These are phyloP conservation scores for Drosophila suzukii DNA, from an alignment of 1,140 invertebrate species.

Conservation along the genomic window DNA sequence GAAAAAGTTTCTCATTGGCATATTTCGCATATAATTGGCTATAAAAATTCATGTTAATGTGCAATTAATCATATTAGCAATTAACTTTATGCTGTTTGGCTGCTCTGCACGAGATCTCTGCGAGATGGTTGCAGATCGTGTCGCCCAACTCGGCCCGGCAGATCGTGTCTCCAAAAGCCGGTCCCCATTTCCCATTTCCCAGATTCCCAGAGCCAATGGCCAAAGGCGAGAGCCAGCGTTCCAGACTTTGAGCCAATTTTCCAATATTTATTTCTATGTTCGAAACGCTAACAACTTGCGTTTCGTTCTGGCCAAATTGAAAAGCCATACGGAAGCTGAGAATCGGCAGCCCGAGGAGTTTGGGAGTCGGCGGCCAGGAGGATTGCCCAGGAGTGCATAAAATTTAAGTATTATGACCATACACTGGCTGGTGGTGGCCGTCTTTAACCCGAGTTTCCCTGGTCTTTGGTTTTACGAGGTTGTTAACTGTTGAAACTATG, in stretches of 20 bases:
- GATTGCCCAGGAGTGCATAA: slow-evolving; percentile 63
- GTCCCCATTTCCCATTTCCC: slow-evolving; percentile 49
- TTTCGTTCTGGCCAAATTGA: slow-evolving; percentile 68
- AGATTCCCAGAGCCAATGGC: slow-evolving; percentile 37
- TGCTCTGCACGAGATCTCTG: slow-evolving; percentile 73
- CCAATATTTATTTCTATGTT: slow-evolving; percentile 78
- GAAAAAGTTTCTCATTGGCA: slow-evolving; percentile 67
- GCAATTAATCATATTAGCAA: slow-evolving; percentile 84
- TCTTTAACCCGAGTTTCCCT: slow-evolving; percentile 5
- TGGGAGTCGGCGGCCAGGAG: slow-evolving; percentile 15
- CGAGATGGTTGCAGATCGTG: slow-evolving; percentile 57
- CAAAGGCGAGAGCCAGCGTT: slow-evolving; percentile 5
- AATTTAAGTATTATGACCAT: slow-evolving; percentile 77
- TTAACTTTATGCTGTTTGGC: slow-evolving; percentile 82
- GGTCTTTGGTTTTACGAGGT: slow-evolving; percentile 52
- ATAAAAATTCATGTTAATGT: slow-evolving; percentile 84
- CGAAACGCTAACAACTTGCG: slow-evolving; percentile 69
- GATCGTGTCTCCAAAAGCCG: slow-evolving; percentile 71
- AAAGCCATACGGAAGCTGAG: slow-evolving; percentile 68
- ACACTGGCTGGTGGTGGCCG: slow-evolving; percentile 19
- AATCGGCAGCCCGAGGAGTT: slow-evolving; percentile 22
- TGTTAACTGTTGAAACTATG: slow-evolving; percentile 66
- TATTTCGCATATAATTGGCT: slow-evolving; percentile 79
- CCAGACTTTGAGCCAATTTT: slow-evolving; percentile 69
- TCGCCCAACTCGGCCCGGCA: slow-evolving; percentile 35